Percentiles rank a stretch among this genome's conserved stretches.
phyloP scores from a whole-genome alignment of 2,797 vertebrate genomes.

The Pelodytes ibericus region DNA sequence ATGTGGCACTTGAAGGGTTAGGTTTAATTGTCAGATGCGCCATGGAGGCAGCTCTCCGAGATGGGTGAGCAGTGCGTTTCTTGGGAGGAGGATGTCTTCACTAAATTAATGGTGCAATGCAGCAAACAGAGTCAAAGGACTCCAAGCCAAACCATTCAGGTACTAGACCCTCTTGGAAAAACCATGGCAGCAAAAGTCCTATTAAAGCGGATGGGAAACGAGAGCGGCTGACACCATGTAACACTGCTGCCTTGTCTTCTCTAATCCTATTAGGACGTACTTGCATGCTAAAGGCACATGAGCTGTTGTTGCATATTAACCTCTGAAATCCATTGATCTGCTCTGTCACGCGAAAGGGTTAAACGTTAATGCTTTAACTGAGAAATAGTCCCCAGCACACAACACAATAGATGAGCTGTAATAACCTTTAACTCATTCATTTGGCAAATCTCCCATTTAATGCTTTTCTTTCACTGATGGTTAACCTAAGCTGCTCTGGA shows the following conservation, averaged over 20 bases:
- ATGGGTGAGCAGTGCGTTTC: conserved; percentile 73
- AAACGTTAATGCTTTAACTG: no score
- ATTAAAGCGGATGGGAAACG: not conserved
- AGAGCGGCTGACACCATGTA: conserved; percentile 23
- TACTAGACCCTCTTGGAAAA: conserved; percentile 60
- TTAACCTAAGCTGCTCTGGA: no score
- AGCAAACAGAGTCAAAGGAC: conserved; percentile 71
- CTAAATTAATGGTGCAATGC: conserved; percentile 77
- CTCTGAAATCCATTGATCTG: not conserved
- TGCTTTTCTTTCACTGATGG: no score
- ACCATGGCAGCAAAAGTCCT: conserved; percentile 46
- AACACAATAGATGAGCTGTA: no score
- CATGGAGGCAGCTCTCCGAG: conserved; percentile 68
- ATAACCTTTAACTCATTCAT: no score
- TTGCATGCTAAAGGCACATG: not conserved
- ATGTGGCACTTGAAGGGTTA: conserved; percentile 35
- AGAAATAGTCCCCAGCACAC: no score
- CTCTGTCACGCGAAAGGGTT: no score
- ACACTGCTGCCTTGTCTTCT: conserved; percentile 10
- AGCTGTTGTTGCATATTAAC: not conserved
- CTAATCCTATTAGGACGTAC: conserved; percentile 19
- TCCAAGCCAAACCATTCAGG: conserved; percentile 65
- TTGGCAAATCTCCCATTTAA: no score
- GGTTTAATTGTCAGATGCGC: conserved; percentile 72
- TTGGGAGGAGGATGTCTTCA: conserved; percentile 71